phyloP scores from a whole-genome alignment of 2,888 invertebrate genomes.

The Onthophagus sagittarius region DNA sequence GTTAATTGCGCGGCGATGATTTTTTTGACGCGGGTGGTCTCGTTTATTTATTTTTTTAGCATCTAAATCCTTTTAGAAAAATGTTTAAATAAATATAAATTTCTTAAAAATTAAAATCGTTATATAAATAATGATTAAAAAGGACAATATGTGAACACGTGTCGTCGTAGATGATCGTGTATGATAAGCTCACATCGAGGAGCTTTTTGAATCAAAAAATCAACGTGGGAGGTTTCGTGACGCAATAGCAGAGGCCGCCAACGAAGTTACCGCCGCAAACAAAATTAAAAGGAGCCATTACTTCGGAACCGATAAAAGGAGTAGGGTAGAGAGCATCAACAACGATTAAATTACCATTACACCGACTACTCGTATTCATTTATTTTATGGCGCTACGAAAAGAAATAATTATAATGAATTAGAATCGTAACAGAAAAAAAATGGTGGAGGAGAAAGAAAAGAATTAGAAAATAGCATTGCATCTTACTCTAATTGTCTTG shows the following conservation, averaged over 20 bases:
- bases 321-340: no score
- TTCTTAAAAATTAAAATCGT: no score
- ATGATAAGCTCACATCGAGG: neutral
- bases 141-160: neutral
- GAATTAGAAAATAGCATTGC: neutral
- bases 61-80: no score
- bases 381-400: neutral
- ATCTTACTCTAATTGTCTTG: neutral
- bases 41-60: no score
- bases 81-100: no score
- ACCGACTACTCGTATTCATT: neutral
- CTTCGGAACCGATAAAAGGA: neutral
- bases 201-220: neutral
- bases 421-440: neutral
- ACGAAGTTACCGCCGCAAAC: neutral
- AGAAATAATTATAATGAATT: neutral
- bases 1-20: neutral
- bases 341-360: no score
- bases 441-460: neutral
- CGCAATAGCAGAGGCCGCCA: neutral
- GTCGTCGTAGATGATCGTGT: neutral
- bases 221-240: neutral
- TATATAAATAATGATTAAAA: neutral
- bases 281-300: neutral
- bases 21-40: neutral